Evolutionary conservation across 2,797 vertebrate species (phyloP).

Genomic region (Hylomyscus alleni): DNA sequence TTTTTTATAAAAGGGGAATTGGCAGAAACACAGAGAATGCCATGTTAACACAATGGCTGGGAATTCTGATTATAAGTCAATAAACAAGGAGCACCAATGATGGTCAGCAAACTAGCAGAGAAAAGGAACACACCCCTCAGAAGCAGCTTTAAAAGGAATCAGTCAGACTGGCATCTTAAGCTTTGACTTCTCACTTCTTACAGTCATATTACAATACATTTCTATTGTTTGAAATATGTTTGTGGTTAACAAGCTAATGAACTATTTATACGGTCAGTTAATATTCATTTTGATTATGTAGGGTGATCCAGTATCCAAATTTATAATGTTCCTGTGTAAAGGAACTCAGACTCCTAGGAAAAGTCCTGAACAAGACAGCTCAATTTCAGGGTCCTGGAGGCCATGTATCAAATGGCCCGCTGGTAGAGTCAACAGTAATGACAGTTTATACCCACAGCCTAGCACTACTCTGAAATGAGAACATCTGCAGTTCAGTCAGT

Average conservation of each 20-base stretch:
- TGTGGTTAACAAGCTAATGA: neutral
- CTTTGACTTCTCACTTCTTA: neutral
- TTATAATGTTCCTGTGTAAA: neutral
- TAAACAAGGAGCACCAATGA: neutral
- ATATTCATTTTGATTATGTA: slow-evolving; percentile 12
- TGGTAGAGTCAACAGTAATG: neutral
- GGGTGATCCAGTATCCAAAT: slow-evolving; percentile 5
- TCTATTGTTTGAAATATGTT: slow-evolving; percentile 13
- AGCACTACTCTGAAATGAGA: neutral
- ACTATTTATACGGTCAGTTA: neutral
- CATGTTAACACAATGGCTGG: neutral
- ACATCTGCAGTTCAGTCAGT: neutral
- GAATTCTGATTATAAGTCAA: neutral
- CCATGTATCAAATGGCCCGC: neutral
- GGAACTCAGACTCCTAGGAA: neutral
- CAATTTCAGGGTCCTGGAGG: neutral
- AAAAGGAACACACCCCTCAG: neutral
- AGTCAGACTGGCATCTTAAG: neutral
- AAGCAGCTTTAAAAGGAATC: neutral
- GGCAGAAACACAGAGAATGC: neutral
- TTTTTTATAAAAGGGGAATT: neutral
- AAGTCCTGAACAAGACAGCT: neutral
- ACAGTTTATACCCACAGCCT: neutral
- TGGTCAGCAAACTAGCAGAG: neutral
- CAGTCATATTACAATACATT: slow-evolving; percentile 1